A percentile compares a stretch with the other conserved stretches of the same genome.
phyloP scores from a whole-genome alignment of 2,113 vertebrate genomes.

The Nyctibius bracteatus region DNA sequence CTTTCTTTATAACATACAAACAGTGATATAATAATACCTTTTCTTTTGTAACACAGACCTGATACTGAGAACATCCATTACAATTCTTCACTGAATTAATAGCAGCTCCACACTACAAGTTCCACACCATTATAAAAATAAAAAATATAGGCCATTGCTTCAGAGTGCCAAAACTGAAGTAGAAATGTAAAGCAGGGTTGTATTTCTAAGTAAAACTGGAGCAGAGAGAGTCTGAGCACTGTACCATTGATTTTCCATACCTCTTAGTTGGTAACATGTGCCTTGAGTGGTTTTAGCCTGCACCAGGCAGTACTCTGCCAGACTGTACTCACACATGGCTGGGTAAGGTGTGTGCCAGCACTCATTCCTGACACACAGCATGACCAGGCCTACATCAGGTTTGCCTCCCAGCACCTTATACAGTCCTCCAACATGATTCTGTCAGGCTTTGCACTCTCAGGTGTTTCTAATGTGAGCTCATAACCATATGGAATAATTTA shows the following conservation, averaged over 20 bases:
- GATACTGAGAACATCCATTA: background rate
- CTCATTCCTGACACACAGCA: accelerated
- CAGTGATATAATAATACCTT: background rate
- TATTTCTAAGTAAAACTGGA: background rate
- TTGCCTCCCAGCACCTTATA: background rate
- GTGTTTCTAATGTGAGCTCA: background rate
- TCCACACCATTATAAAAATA: background rate
- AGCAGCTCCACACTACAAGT: background rate
- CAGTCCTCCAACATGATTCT: background rate
- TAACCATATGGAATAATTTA: background rate
- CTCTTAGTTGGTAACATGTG: background rate
- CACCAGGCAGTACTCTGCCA: background rate
- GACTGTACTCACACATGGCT: background rate
- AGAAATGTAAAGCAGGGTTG: background rate
- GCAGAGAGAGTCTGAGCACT: background rate
- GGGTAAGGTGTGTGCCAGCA: background rate
- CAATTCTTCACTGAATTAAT: background rate
- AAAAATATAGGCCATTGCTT: background rate
- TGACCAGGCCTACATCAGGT: background rate
- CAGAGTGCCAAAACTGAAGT: background rate
- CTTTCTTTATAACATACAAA: background rate
- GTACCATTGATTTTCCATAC: background rate
- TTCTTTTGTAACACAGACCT: background rate
- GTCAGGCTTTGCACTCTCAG: background rate
- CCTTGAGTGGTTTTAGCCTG: background rate